phyloP scores from a whole-genome alignment of 2,888 invertebrate genomes.

The Arrhopalites spinosus region DNA sequence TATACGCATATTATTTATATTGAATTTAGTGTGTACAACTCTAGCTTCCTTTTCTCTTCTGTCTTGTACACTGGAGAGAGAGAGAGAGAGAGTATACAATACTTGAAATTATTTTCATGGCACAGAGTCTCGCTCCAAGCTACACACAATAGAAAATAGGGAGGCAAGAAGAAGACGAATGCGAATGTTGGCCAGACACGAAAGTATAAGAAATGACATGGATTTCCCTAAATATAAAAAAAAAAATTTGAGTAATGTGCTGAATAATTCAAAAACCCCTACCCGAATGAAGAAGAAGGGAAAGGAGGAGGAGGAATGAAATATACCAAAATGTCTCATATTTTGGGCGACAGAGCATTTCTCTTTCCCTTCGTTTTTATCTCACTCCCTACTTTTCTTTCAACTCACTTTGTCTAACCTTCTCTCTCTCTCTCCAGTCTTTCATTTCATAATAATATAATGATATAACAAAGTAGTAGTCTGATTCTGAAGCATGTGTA shows the following conservation, averaged over 20 bases:
- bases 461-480: conserved; percentile 4
- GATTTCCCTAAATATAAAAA: conserved; percentile 41
- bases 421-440: neutral
- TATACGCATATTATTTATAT: neutral
- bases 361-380: conserved; percentile 3
- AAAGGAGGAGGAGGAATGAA: conserved; percentile 18
- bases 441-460: conserved; percentile 14
- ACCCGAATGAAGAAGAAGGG: conserved; percentile 17
- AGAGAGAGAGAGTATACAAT: neutral
- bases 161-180: conserved; percentile 34
- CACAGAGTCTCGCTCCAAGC: conserved; percentile 16
- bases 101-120: conserved; percentile 19
- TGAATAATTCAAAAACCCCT: conserved; percentile 40
- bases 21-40: conserved; percentile 8
- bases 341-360: conserved; percentile 38
- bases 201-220: conserved; percentile 40
- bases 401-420: neutral
- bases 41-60: too few relatives aligned
- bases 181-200: conserved; percentile 35
- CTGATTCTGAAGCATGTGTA: too few relatives aligned
- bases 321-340: conserved; percentile 39
- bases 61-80: neutral
- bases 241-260: conserved; percentile 40
- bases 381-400: neutral
- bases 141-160: conserved; percentile 21